These are phyloP conservation scores for Okamejei kenojei DNA, from an alignment of 2,797 vertebrate genomes.

Conservation along the genomic window DNA sequence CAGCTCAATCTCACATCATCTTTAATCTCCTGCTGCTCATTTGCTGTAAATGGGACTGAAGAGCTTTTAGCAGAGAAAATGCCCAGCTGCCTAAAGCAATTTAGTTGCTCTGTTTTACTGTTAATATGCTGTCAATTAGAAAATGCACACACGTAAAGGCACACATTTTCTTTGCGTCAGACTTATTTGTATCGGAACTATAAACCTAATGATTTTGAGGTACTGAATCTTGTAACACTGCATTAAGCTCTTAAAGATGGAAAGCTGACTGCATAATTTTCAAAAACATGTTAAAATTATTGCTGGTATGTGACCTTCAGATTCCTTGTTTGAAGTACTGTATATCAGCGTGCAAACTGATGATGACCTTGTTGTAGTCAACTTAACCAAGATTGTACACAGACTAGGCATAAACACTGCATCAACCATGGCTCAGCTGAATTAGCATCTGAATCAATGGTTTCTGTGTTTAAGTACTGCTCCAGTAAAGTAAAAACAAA, in stretches of 20 bases:
- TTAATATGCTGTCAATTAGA: not conserved
- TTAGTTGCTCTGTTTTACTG: not conserved
- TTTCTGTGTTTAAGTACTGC: too few species aligned
- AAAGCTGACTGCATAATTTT: not conserved
- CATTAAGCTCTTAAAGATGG: not conserved
- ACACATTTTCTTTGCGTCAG: not conserved
- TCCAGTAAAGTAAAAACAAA: too few species aligned
- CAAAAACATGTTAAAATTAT: not conserved
- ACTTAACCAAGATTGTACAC: not conserved
- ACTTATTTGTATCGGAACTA: not conserved
- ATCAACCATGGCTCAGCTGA: too few species aligned
- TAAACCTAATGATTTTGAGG: not conserved
- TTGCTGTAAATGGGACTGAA: constrained; percentile 24
- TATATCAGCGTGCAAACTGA: not conserved
- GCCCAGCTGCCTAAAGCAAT: not conserved
- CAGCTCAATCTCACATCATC: not conserved
- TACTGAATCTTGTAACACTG: not conserved
- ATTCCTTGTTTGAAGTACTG: not conserved
- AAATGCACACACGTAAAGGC: not conserved
- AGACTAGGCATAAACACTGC: not conserved
- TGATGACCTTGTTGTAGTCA: not conserved
- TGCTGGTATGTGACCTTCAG: not conserved
- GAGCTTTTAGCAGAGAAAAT: constrained; percentile 13
- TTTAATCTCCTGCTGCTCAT: constrained; percentile 23
- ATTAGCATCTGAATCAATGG: too few species aligned